Evolutionary conservation across 2,113 vertebrate species (phyloP).

Genomic region (Grammomys dolichurus): DNA sequence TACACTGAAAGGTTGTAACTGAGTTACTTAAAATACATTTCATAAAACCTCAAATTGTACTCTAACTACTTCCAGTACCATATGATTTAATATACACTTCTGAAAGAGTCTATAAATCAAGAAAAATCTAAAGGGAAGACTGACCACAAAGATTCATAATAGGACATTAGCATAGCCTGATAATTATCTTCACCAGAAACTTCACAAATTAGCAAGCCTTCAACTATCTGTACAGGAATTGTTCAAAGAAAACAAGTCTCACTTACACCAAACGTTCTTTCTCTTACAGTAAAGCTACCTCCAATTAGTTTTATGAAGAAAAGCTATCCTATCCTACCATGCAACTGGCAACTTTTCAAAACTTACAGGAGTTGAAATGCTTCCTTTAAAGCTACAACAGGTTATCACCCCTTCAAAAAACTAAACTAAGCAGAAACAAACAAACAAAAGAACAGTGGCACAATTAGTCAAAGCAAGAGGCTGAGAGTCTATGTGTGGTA

Average conservation of each 20-base stretch:
- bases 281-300: neutral
- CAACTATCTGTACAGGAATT: neutral
- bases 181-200: neutral
- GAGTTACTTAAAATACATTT: constrained; percentile 48
- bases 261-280: constrained; percentile 39
- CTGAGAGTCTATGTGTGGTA: neutral
- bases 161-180: neutral
- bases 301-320: constrained; percentile 42
- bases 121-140: constrained; percentile 1
- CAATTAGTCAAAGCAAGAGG: neutral
- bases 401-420: neutral
- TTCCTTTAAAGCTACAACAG: neutral
- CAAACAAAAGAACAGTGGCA: neutral
- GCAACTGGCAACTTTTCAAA: neutral
- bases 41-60: constrained; percentile 17
- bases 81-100: neutral
- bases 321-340: neutral
- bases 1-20: constrained; percentile 40
- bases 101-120: constrained; percentile 14
- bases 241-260: neutral
- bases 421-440: neutral
- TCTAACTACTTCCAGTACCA: constrained; percentile 8
- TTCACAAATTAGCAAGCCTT: constrained; percentile 6
- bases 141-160: constrained; percentile 39
- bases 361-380: constrained; percentile 12